Conservation (phyloP, 1,140 invertebrate species). For the Hylaeus anthracinus region DNA sequence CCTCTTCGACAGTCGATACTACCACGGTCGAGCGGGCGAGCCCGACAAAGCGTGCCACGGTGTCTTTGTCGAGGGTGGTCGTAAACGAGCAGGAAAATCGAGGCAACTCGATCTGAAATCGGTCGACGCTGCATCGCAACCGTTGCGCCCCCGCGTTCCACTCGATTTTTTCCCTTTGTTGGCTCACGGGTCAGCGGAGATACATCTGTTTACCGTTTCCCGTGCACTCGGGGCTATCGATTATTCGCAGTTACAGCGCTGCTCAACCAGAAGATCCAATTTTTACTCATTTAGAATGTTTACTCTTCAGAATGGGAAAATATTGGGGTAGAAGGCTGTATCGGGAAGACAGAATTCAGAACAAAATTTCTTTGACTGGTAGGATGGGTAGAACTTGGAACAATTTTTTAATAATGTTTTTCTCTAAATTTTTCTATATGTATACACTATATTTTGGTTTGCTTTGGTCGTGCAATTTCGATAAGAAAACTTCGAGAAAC, state of each 20-base stretch:
- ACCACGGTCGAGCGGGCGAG: not conserved
- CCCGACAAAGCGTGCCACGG: not conserved
- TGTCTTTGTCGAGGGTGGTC: constrained; percentile 4
- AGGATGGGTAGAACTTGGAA: no score
- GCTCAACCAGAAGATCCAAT: constrained; percentile 58
- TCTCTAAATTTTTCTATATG: no score
- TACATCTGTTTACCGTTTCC: constrained; percentile 46
- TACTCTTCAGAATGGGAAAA: no score
- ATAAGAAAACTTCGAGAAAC: no score
- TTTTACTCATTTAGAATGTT: constrained; percentile 35
- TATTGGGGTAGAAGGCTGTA: no score
- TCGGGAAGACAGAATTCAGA: no score
- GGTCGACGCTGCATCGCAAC: not conserved
- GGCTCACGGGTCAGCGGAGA: constrained; percentile 31
- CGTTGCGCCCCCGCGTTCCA: not conserved
- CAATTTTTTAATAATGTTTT: no score
- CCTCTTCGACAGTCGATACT: not conserved
- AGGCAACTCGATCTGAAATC: constrained; percentile 14
- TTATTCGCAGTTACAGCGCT: constrained; percentile 36
- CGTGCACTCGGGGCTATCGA: constrained; percentile 28
- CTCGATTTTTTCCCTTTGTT: not conserved
- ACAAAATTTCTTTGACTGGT: no score
- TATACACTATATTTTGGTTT: no score
- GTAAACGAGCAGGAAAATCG: constrained; percentile 13
- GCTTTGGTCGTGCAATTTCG: no score